A percentile compares a stretch with the other conserved stretches of the same genome.
Evolutionary conservation across 2,888 invertebrate species (phyloP).

Genomic region (Euplagia quadripunctaria): DNA sequence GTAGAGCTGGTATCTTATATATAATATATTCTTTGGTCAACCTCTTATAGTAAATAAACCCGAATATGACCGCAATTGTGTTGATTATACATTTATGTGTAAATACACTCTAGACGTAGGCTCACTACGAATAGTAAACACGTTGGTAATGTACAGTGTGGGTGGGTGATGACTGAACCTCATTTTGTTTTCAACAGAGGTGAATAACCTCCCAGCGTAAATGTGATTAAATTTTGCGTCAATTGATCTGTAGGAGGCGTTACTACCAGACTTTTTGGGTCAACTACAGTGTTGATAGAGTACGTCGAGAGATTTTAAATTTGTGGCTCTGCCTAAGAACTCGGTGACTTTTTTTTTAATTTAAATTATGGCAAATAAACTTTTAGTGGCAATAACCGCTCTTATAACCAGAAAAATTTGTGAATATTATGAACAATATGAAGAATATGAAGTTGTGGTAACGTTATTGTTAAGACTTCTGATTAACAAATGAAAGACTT

Average conservation of each 20-base stretch:
- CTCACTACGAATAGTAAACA: slow-evolving; percentile 76
- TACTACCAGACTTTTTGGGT: slow-evolving; percentile 18
- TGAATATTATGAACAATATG: neutral
- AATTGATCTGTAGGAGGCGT: slow-evolving; percentile 15
- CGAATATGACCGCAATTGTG: neutral
- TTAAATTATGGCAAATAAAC: neutral
- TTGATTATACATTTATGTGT: slow-evolving; percentile 55
- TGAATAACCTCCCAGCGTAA: slow-evolving; percentile 66
- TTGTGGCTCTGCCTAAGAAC: neutral
- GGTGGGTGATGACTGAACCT: slow-evolving; percentile 79
- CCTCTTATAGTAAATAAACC: neutral
- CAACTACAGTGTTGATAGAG: slow-evolving; percentile 13
- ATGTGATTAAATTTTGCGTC: slow-evolving; percentile 26
- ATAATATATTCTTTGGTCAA: neutral
- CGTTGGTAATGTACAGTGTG: slow-evolving; percentile 75
- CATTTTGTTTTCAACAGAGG: slow-evolving; percentile 80
- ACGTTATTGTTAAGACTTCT: neutral
- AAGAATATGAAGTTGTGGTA: neutral
- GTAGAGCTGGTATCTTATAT: neutral
- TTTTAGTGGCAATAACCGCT: neutral
- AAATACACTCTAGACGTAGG: slow-evolving; percentile 57
- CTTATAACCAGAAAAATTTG: neutral
- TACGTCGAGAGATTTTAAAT: slow-evolving; percentile 9
- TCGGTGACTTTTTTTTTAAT: neutral
- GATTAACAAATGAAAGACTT: neutral